Conservation (phyloP, 30 jellyfish, hydroid and myxozoan genomes). For the Chironex yamaguchii region DNA sequence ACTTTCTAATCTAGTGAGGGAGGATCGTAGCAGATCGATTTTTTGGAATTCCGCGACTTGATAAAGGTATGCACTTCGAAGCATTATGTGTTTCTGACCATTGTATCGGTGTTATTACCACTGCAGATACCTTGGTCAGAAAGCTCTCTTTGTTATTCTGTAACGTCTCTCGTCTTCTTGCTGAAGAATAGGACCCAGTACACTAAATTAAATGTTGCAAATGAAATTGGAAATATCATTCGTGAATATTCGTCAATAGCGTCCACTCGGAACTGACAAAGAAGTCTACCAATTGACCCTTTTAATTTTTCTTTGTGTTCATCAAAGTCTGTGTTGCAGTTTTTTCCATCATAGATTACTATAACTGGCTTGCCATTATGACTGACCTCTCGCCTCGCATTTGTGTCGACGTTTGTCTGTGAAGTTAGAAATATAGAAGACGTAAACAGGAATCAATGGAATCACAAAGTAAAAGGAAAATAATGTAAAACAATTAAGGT, state of each 20-base stretch:
- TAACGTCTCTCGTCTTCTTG: slow-evolving; percentile 70
- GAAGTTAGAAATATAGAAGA: too few relatives aligned
- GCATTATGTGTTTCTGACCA: too few relatives aligned
- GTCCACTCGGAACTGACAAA: slow-evolving; percentile 82
- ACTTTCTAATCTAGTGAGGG: too few relatives aligned
- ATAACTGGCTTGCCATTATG: slow-evolving; percentile 80
- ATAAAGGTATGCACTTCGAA: too few relatives aligned
- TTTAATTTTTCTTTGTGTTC: slow-evolving; percentile 54
- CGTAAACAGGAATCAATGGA: too few relatives aligned
- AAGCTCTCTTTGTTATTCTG: too few relatives aligned
- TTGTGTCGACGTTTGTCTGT: background rate
- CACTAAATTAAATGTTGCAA: slow-evolving; percentile 89
- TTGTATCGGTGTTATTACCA: too few relatives aligned
- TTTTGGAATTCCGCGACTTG: too few relatives aligned
- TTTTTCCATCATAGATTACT: slow-evolving; percentile 86
- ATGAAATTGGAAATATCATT: slow-evolving; percentile 83
- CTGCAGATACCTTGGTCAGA: too few relatives aligned
- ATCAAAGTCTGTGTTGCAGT: slow-evolving; percentile 25
- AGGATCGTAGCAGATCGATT: too few relatives aligned
- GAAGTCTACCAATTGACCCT: slow-evolving; percentile 68
- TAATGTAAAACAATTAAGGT: too few relatives aligned
- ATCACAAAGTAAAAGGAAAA: too few relatives aligned
- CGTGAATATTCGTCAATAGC: slow-evolving; percentile 92
- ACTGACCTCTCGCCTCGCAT: background rate
- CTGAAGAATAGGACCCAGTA: slow-evolving; percentile 92